Base-by-base conservation (phyloP, 2,888 invertebrate species). In the Camponotus fellah region DNA sequence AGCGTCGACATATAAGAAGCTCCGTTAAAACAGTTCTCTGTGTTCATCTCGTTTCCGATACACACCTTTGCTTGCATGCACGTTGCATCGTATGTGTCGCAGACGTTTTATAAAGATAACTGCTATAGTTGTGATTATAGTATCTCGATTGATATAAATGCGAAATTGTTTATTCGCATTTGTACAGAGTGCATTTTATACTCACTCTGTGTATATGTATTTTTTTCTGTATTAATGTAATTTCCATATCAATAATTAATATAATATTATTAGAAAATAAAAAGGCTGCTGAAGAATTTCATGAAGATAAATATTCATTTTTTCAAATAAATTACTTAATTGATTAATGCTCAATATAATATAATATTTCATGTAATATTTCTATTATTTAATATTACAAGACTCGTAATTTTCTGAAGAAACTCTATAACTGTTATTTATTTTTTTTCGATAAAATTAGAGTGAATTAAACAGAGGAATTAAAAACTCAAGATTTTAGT, bases 21-120 rank as follows among this genome's bases (percentile, higher is more conserved):
- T 86, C 83, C 84, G 85, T 87, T 83, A 85, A 88, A 85, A 76
- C 40, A 53, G 65, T 84, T 71, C 46, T 68, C 68, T 66, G 62
- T 40, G 64, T 82, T 65, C 56, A 71, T 81, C 80, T 49, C 79
- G 72, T 83, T 66, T 62, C 0, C 32, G 60, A 68, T 75, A 49
- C 71, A 32, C 56, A 40, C 8, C 8, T 14, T 14, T 32, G 37
- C 12, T 26, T 43, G 12, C n/a, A 37, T 43, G 12, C 12, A 10
- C 37, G 10, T 43, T 9, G 46, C 46, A 40, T 4, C 4, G 21
- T 17, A 6, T 49, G 17, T 32, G 32, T 64, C 43, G 37, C 46
- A 37, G 34, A 40, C 46, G 34, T 75, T 75, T 40, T 49, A 56
- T 21, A 21, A 17, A 14, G 17, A 46, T 46, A 46, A 26, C 5